phyloP scores from a whole-genome alignment of 1,140 invertebrate genomes.

The Steinernema khuongi region DNA sequence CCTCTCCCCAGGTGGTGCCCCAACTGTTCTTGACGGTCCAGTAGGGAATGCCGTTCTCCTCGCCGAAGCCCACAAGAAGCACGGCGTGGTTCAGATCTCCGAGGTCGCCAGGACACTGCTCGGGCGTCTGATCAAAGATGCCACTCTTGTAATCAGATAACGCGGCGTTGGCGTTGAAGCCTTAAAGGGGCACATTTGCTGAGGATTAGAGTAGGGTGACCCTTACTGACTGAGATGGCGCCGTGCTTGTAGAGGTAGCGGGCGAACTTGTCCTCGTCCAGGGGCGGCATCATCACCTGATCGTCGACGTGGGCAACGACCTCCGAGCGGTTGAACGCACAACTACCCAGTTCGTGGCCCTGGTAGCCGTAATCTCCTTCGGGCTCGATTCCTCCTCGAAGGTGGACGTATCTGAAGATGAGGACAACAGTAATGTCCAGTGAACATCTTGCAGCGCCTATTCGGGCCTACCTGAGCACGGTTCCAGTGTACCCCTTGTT shows the following conservation, averaged over 20 bases:
- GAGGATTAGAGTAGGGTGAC: not conserved
- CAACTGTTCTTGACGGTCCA: constrained; percentile 92
- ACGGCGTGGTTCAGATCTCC: constrained; percentile 69
- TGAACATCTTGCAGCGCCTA: too few relatives aligned
- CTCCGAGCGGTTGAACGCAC: not conserved
- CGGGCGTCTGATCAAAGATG: not conserved
- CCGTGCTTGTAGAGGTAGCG: not conserved
- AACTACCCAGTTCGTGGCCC: not conserved
- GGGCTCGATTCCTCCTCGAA: not conserved
- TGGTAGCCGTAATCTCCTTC: not conserved
- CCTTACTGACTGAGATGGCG: not conserved
- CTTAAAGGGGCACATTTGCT: not conserved
- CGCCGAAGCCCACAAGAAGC: constrained; percentile 82
- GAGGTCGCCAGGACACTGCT: not conserved
- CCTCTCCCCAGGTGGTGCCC: constrained; percentile 86
- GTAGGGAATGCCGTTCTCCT: constrained; percentile 74
- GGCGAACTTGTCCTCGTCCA: not conserved
- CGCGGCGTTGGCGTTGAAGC: not conserved
- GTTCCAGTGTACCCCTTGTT: constrained; percentile 1
- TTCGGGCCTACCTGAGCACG: not conserved
- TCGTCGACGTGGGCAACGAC: not conserved
- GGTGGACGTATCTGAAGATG: not conserved
- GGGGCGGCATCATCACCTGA: not conserved
- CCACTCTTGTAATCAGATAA: not conserved
- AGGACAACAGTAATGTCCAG: not conserved